Evolutionary conservation across 2,113 vertebrate species (phyloP), one percentile per base, ranked within the genome.

Genomic region (Origma solitaria): DNA sequence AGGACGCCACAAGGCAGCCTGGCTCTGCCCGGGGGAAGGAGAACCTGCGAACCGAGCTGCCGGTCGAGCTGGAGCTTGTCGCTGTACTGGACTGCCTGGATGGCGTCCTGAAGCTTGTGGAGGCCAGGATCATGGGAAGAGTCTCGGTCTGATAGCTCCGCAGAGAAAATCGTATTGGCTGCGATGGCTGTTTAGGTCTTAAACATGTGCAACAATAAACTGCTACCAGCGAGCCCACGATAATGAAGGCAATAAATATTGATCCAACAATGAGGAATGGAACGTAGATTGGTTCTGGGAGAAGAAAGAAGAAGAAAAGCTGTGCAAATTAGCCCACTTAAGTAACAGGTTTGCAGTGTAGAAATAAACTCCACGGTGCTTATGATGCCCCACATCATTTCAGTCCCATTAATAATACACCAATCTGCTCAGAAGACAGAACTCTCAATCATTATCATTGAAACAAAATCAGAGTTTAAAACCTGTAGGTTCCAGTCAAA

Each of bases 171-270:
- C 99, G 98, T 57, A 99, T 99, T 3, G 99, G 98, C 97, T 98
- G 99, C 35, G 98, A 98, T 0, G 99, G 98, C 79, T 99, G 99
- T 87, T 99, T 99, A 75, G 99, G 99, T 85, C 99, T 98, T 87
- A 99, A 96, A 92, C 99, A 99, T 2, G 99, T 99, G 96, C 99
- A 99, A 86, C 99, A 99, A 90, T 99, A 99, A 80, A 99, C 97
- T 0, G 99, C 99, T 61, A 99, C 98, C 91, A 99, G 97, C 1
- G 99, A 99, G 80, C 99, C 99, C 77, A 99, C 98, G 21, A 99
- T 98, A 60, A 99, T 98, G 87, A 99, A 99, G 40, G 99, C 98
- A 7, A 99, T 97, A 88, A 99, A 99, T 96, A 99, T 99, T 84
- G 99, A 99, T 53, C 99, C 99, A 27, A 99, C 99, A 91, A 99